phyloP scores from a whole-genome alignment of 2,113 vertebrate species.

The Pelvicachromis taeniatus region DNA sequence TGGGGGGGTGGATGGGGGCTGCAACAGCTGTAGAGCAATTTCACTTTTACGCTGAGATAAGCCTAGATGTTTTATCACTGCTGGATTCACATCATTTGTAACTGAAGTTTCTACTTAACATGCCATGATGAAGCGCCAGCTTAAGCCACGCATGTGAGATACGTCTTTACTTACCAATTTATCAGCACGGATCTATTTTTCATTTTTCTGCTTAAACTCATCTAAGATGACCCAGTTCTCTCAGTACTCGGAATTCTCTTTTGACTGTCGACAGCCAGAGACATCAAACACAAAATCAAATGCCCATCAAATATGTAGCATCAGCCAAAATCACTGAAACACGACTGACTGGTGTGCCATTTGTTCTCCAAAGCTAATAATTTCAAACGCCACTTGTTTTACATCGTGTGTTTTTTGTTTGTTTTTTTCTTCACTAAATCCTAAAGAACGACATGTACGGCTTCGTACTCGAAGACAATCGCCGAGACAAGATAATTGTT shows the following conservation, averaged over 20 bases:
- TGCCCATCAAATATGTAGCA: slow-evolving; percentile 24
- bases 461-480: not conserved
- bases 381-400: not conserved
- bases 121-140: not conserved
- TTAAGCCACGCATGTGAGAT: not conserved
- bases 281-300: slow-evolving; percentile 18
- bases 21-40: slow-evolving; percentile 20
- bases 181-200: slow-evolving; percentile 32
- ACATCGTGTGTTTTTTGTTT: not conserved
- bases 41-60: not conserved
- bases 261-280: slow-evolving; percentile 1
- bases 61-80: slow-evolving; percentile 19
- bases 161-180: not conserved
- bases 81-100: not conserved
- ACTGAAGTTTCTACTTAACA: not conserved
- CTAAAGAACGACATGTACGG: not conserved
- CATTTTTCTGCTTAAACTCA: slow-evolving; percentile 14
- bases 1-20: too few species aligned
- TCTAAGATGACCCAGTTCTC: slow-evolving; percentile 30
- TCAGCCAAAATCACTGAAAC: slow-evolving; percentile 1
- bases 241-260: slow-evolving; percentile 21
- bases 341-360: not conserved
- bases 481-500: not conserved
- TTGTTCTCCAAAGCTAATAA: not conserved
- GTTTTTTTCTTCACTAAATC: not conserved